Evolutionary conservation across 1,140 invertebrate genomes (phyloP), one percentile per base, ranked within the genome.

Genomic region (Zaprionus capensis): DNA sequence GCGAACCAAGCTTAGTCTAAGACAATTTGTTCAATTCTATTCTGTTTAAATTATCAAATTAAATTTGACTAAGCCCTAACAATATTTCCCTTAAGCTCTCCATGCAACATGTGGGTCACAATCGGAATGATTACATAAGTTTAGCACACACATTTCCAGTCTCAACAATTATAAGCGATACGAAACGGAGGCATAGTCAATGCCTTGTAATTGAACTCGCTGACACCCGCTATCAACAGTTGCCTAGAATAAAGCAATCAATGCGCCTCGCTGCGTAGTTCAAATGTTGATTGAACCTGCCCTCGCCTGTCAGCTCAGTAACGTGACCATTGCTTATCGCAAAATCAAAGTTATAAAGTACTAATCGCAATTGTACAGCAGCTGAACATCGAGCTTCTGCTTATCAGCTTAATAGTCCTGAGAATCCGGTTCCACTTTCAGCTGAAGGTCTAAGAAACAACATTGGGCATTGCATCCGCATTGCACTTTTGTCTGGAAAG

Each of bases 401-500:
- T 81, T 84, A 83, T 83, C 78, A 70, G n/a, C 49, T 17, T n/a
- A 2, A 17, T 20, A 51, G 55, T 28, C 17, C 51, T 36, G 34
- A 53, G 63, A 84, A 83, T 83, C 81, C 81, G 81, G 81, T 83
- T 83, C 22, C 81, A 84, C 38, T 51, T 44, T 74, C 51, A 49
- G 53, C 34, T 41, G 38, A 53, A 71, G 59, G 66, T 63, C 38
- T 64, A 41, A 22, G 49, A 57, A 31, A 57, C 24, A 70, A 31
- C 31, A 58, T 51, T 51, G 5, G 17, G 22, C 28, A 58, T 68
- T 80, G 79, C 80, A 86, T 86, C 82, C 82, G 80, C 44, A 71
- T 82, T 69, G 70, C 82, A 56, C 4, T 51, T 26, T 41, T 11
- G 46, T 55, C 12, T 34, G 38, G 38, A 11, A 5, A 15, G 31